Conservation (phyloP, 1,140 invertebrate genomes). For the Drosophila sp. region DNA sequence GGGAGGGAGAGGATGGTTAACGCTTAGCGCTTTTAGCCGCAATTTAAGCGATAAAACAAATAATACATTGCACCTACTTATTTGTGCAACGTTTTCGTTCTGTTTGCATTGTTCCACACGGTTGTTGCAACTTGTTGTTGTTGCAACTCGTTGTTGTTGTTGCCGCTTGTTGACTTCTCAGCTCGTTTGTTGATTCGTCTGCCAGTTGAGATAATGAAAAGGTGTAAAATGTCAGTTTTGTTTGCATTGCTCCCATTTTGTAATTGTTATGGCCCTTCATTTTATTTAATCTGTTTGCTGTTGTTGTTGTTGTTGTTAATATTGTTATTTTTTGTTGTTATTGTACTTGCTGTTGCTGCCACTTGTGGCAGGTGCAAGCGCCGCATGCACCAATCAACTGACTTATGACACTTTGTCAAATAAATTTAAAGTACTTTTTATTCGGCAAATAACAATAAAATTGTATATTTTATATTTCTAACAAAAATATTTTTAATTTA, state of each 20-base stretch:
- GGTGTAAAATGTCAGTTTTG: slow-evolving; percentile 82
- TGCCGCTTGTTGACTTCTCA: slow-evolving; percentile 36
- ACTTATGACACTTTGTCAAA: background rate
- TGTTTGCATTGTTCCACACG: slow-evolving; percentile 64
- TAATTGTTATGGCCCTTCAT: slow-evolving; percentile 63
- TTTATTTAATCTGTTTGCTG: slow-evolving; percentile 17
- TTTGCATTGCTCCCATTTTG: slow-evolving; percentile 67
- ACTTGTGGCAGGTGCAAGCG: slow-evolving; percentile 31
- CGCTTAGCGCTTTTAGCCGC: slow-evolving; percentile 77
- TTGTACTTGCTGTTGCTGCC: background rate
- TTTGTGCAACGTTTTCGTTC: slow-evolving; percentile 55
- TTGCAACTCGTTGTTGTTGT: slow-evolving; percentile 12
- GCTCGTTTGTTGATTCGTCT: slow-evolving; percentile 67
- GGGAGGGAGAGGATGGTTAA: slow-evolving; percentile 11
- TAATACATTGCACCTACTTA: slow-evolving; percentile 81
- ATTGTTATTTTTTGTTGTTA: slow-evolving; percentile 3
- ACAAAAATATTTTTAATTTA: no score
- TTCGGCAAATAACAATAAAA: no score
- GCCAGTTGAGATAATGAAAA: slow-evolving; percentile 75
- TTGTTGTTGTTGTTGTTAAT: slow-evolving; percentile 8
- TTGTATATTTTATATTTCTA: no score
- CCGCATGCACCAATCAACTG: slow-evolving; percentile 11
- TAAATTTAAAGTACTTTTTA: background rate
- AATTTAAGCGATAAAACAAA: slow-evolving; percentile 81
- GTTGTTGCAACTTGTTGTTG: slow-evolving; percentile 24